Evolutionary conservation across 2,797 vertebrate genomes (phyloP).

Genomic region (Chrosomus eos): DNA sequence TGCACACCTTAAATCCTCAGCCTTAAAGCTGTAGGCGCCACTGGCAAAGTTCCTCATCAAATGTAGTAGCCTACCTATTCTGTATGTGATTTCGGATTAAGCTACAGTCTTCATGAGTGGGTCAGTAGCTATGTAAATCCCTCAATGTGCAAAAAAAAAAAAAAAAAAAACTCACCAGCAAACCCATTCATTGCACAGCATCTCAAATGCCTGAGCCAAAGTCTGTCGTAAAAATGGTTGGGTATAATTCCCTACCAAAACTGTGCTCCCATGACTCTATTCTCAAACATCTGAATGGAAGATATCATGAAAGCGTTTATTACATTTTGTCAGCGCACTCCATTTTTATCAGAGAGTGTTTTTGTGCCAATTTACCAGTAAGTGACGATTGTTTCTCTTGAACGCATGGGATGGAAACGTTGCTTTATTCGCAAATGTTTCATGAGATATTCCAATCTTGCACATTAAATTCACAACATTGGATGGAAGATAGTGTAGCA

Average conservation of each 20-base stretch:
- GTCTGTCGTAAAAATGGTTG: not conserved
- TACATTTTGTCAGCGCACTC: not conserved
- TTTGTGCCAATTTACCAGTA: no score
- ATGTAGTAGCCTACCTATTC: not conserved
- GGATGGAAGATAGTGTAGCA: no score
- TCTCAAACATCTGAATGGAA: not conserved
- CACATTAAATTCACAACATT: no score
- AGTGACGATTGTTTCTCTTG: no score
- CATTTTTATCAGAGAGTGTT: no score
- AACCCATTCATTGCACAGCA: not conserved
- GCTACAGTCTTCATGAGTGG: not conserved
- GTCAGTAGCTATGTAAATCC: not conserved
- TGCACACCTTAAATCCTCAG: fast-evolving
- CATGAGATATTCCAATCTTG: no score
- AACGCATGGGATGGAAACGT: no score
- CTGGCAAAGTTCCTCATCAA: not conserved
- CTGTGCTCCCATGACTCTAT: not conserved
- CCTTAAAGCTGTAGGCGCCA: not conserved
- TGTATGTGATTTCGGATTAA: not conserved
- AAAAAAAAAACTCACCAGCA: not conserved
- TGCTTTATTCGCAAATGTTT: no score
- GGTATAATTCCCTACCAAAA: not conserved
- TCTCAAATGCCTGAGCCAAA: not conserved
- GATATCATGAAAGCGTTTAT: not conserved
- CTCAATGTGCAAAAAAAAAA: not conserved